Base-by-base conservation (phyloP, 1,140 invertebrate genomes). In the Listronotus oregonensis region DNA sequence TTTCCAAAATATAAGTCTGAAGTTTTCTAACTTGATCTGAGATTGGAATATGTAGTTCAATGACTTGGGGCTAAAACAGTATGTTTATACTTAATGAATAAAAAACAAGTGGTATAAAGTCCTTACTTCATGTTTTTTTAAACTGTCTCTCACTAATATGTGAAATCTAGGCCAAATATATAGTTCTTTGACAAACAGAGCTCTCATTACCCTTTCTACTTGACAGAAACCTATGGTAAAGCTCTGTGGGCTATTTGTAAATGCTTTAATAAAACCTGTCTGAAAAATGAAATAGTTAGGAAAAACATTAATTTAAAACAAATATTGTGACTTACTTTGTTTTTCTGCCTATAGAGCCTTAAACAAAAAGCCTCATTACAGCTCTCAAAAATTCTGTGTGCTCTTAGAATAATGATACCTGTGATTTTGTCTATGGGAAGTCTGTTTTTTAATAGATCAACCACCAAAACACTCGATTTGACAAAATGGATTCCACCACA, bases 251-350 rank as follows among this genome's bases (percentile, higher is more conserved):
- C 90, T 92, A 75, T 88, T 89, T 14, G 94, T 93, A 79, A 99
- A 96, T 12, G 93, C 96, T 83, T 98, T 98, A 14, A 99, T 91
- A 77, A 98, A 98, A 40, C 96, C 96, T 63, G 87, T 95, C 89
- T 94, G 80, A 59, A 84, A 85, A 77, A 75, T 62, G 73, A 27
- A 27, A 27, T 27, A 3, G 21, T 27, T 27, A 27, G 21, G 5
- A 27, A 27, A 5, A 27, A 27, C 2, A 27, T 3, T 27, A 27
- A n/a, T n/a, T n/a, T n/a, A n/a, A n/a, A n/a, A n/a, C n/a, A n/a
- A n/a, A 59, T 3, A 62, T 14, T 3, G 21, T 7, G 27, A 69
- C 51, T 55, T 78, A 93, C 91, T 82, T 96, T 96, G 81, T 98
- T 98, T 67, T 86, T 87, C 79, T 96, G 91, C 60, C 96, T 84